Evolutionary conservation across 2,113 vertebrate species (phyloP).

Genomic region (Catharus fuscescens): DNA sequence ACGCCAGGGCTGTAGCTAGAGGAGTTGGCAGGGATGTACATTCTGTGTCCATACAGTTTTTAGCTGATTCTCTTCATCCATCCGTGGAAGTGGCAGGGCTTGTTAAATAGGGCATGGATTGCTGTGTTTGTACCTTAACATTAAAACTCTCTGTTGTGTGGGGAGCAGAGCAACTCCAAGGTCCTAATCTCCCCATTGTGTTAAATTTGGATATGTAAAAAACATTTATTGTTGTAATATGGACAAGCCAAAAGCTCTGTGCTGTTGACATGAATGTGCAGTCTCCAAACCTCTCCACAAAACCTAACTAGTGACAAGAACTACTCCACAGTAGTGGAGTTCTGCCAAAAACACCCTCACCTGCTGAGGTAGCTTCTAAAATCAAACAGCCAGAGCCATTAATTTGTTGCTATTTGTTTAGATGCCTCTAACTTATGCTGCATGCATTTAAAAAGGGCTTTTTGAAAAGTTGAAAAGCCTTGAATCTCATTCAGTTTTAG

Average conservation of each 20-base stretch:
- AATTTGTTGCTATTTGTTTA: not conserved
- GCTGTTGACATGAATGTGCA: not conserved
- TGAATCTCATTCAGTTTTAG: not conserved
- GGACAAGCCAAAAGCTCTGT: not conserved
- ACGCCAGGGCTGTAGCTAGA: not conserved
- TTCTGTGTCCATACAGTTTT: not conserved
- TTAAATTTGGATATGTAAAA: not conserved
- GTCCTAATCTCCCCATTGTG: not conserved
- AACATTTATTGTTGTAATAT: not conserved
- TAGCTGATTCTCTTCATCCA: not conserved
- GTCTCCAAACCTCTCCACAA: not conserved
- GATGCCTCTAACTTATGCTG: fast-evolving
- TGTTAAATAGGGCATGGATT: not conserved
- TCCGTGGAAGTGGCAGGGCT: fast-evolving
- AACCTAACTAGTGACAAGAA: not conserved
- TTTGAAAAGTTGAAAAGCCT: not conserved
- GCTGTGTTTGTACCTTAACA: not conserved
- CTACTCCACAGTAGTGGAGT: not conserved
- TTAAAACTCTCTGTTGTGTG: not conserved
- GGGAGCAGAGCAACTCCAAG: not conserved
- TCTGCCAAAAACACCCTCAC: not conserved
- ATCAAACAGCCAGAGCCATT: not conserved
- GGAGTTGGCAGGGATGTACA: not conserved
- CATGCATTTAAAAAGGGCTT: not conserved
- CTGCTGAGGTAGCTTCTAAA: not conserved